Evolutionary conservation across 1,140 invertebrate genomes (phyloP), one percentile per base, ranked within the genome.

Genomic region (Doryteuthis pealeii): DNA sequence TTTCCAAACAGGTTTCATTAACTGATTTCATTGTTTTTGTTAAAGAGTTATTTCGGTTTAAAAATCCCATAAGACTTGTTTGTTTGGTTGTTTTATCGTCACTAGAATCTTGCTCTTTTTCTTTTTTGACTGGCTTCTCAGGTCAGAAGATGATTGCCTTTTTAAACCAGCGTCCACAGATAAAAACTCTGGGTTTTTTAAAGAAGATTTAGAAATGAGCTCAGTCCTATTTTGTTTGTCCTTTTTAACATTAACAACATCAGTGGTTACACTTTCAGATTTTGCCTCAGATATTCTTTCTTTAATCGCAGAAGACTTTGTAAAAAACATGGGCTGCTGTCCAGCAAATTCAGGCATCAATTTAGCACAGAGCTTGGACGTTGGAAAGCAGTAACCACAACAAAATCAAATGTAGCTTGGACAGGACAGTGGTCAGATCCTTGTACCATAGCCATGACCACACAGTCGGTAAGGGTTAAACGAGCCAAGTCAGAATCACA

Each of bases 351-450:
- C 89, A 49, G 89, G 89, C 85, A 89, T 90, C 74, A 81, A 86
- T 71, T 88, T 90, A 14, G 90, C 88, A 78, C 89, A 90, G 22
- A 88, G 0, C 79, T 70, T 18, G 91, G 90, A 49, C 79, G 81
- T 72, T 84, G 87, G 33, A 43, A 54, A 18, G 86, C 76, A 14
- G 87, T 70, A 3, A 89, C 40, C 22, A 83, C 71, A 14, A 74
- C 65, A 62, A 83, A 79, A 26, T 84, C 77, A 18, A 91, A 85
- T 12, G 80, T 77, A 15, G 85, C 84, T 40, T 81, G 80, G 14
- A 91, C 88, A 1, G 91, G 91, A 81, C 91, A 91, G 76, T 91
- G 91, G 81, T 91, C 91, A 54, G 90, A 91, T 1, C 91, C 91
- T 73, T 88, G 78, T 31, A 91, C 80, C n/a, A 91, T 88, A 28